Conservation (phyloP, 2,797 vertebrate species). For the Sylvia borin region DNA sequence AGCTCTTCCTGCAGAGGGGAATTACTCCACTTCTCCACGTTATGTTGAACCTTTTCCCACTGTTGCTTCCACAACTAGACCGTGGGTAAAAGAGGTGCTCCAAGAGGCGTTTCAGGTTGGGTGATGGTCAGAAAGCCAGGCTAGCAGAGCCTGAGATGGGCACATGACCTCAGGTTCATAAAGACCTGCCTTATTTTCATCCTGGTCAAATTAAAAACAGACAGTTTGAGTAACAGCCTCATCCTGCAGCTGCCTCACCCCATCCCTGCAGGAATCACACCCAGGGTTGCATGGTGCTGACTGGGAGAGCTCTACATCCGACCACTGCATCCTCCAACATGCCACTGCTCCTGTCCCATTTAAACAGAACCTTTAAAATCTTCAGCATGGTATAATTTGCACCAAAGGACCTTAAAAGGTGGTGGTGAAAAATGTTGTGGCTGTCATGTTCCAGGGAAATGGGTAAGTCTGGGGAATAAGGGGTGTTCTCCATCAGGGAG, state of each 20-base stretch:
- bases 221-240: not conserved
- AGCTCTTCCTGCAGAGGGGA: not conserved
- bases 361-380: not conserved
- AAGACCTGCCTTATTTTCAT: not conserved
- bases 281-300: fast-evolving
- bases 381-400: not conserved
- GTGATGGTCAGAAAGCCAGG: not conserved
- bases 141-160: not conserved
- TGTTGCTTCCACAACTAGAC: not conserved
- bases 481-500: not conserved
- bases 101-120: not conserved
- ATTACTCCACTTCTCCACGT: not conserved
- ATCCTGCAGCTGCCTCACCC: not conserved
- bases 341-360: not conserved
- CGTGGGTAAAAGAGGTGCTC: not conserved
- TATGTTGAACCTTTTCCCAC: not conserved
- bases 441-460: not conserved
- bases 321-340: fast-evolving
- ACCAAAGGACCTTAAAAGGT: not conserved
- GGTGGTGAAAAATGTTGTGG: not conserved
- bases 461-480: not conserved
- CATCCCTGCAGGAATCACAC: not conserved
- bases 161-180: not conserved
- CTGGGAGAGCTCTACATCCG: not conserved
- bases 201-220: not conserved